Percentiles rank a stretch among this genome's conserved stretches.
phyloP scores from a whole-genome alignment of 2,888 invertebrate species.

The Xestia sexstrigata region DNA sequence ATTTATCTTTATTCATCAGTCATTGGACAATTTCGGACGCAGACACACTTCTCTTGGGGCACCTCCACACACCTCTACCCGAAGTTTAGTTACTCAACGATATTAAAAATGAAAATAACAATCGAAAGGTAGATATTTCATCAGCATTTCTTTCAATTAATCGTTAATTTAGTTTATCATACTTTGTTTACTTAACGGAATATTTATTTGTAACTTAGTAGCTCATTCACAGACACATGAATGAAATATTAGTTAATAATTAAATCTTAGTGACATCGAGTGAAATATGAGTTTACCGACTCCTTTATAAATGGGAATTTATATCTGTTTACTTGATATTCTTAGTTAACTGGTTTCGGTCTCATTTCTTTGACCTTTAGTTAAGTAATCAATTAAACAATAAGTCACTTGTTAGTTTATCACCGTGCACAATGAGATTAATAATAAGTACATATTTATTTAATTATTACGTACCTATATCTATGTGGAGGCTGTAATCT shows the following conservation, averaged over 20 bases:
- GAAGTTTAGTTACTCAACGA: slow-evolving; percentile 9
- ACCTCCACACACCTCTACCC: neutral
- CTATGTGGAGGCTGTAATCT: slow-evolving; percentile 37
- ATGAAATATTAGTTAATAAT: slow-evolving; percentile 57
- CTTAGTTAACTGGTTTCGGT: slow-evolving; percentile 28
- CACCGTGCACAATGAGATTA: slow-evolving; percentile 24
- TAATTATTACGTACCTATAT: slow-evolving; percentile 27
- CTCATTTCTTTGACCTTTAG: slow-evolving; percentile 33
- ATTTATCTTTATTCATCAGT: slow-evolving; percentile 72
- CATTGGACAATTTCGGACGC: slow-evolving; percentile 72
- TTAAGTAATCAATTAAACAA: slow-evolving; percentile 47
- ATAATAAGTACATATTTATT: slow-evolving; percentile 52
- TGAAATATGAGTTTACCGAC: slow-evolving; percentile 60
- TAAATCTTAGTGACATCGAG: slow-evolving; percentile 34
- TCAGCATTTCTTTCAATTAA: slow-evolving; percentile 36
- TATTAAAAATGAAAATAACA: slow-evolving; percentile 24
- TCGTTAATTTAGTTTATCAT: slow-evolving; percentile 41
- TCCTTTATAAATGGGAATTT: slow-evolving; percentile 46
- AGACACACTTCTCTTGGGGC: slow-evolving; percentile 66
- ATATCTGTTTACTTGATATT: slow-evolving; percentile 37
- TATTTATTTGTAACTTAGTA: slow-evolving; percentile 32
- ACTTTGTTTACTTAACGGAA: slow-evolving; percentile 37
- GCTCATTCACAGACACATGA: slow-evolving; percentile 40
- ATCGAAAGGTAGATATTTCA: slow-evolving; percentile 47
- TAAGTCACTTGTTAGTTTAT: slow-evolving; percentile 48